Conservation (phyloP, 1,140 invertebrate genomes). For the Capitella teleta region DNA sequence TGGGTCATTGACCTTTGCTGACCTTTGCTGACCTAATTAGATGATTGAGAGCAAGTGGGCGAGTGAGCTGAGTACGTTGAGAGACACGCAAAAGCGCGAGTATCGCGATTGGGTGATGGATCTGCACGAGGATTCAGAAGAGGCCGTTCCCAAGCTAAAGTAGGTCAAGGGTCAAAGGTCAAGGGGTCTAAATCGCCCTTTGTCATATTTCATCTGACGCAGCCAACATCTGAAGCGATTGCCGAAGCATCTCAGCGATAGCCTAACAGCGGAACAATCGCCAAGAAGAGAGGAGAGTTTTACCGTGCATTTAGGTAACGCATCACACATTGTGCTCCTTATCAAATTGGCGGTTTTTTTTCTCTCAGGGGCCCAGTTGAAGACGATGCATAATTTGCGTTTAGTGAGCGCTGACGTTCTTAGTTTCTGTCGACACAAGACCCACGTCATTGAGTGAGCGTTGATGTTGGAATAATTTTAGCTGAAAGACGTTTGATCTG, state of each 20-base stretch:
- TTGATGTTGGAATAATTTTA: too few relatives aligned
- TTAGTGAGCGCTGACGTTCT: conserved; percentile 75
- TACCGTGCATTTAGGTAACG: conserved; percentile 78
- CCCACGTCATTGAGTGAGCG: conserved; percentile 35
- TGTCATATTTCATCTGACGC: too few relatives aligned
- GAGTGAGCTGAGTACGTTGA: conserved; percentile 58
- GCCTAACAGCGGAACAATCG: not conserved
- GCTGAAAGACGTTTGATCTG: too few relatives aligned
- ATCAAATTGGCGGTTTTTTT: not conserved
- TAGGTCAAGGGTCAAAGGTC: too few relatives aligned
- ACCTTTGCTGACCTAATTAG: conserved; percentile 13
- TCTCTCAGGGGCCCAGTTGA: conserved; percentile 67
- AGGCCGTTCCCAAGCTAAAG: too few relatives aligned
- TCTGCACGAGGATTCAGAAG: conserved; percentile 52
- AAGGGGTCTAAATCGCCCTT: too few relatives aligned
- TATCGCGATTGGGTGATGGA: conserved; percentile 70
- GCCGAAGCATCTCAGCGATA: too few relatives aligned
- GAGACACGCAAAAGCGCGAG: conserved; percentile 59
- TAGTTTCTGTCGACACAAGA: conserved; percentile 62
- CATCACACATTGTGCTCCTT: not conserved
- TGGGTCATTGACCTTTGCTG: not conserved
- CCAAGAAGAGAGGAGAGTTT: conserved; percentile 77
- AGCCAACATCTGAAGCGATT: too few relatives aligned
- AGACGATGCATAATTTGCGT: conserved; percentile 94
- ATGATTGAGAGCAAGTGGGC: conserved; percentile 65